Evolutionary conservation across 2,113 vertebrate species (phyloP), one percentile per base, ranked within the genome.

Genomic region (Macroglossus sobrinus): DNA sequence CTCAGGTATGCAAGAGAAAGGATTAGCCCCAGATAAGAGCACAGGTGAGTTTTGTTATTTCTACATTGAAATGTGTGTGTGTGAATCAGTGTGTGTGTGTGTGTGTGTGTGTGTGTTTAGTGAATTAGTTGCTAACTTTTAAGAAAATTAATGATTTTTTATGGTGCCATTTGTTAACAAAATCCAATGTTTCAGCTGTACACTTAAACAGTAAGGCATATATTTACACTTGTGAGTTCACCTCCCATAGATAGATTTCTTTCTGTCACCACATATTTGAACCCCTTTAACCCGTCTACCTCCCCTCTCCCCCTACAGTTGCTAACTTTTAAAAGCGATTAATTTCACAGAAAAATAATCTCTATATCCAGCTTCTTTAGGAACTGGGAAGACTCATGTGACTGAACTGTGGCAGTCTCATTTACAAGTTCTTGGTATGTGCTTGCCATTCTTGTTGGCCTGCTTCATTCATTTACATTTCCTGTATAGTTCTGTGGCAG

Each of bases 381-480:
- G 69, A 72, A 38, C 57, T 24, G 35, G 33, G 5, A 55, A 64
- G 69, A 59, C 68, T 18, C 45, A 30, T 19, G 47, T 66, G 84
- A 40, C 10, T 76, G 75, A 76, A 86, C 18, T 2, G 38, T 55
- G 53, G 63, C 14, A 15, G 45, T 59, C 53, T 96, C 63, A 59
- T 55, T 89, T 86, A 43, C 40, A 89, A 84, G 89, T 21, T 14
- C 59, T 75, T 40, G 33, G 71, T 14, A 30, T 84, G 38, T 91
- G 75, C 57, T 88, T 79, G 85, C 64, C 74, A n/a, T 59, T 80
- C 38, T 10, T 78, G 28, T 59, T 80, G 59, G 69, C 78, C 76
- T 68, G 11, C 35, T 85, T 96, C 85, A 78, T 92, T 91, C 72
- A 43, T 93, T 96, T 68, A 72, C 15, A 33, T 91, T 94, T 82